Evolutionary conservation across 2,888 invertebrate genomes (phyloP), one percentile per base, ranked within the genome.

Genomic region (Diplolepis rosae): DNA sequence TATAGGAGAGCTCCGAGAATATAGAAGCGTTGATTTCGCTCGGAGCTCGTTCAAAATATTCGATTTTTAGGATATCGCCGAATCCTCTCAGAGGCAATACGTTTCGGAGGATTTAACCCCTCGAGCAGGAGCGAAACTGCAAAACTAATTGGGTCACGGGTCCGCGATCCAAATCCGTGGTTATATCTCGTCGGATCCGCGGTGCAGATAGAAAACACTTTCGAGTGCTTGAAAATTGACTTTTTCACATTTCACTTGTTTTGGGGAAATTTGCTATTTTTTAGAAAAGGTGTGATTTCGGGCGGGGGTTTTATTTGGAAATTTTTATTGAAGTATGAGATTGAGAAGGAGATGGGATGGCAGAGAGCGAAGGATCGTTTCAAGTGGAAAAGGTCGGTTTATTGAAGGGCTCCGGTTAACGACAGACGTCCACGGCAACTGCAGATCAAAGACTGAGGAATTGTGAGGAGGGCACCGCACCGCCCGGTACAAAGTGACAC

Each of bases 401-500:
- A 27, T 51, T n/a, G 27, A n/a, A 27, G 51, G n/a, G 27, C 15
- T 51, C n/a, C 2, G 6, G n/a, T 5, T n/a, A 6, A 9, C 15
- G 13, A 65, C 66, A 51, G 79, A 75, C 80, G 76, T 68, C 79
- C 82, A 77, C 82, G 73, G 39, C 76, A 77, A 75, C 78, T 80
- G 82, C 84, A 82, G 80, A 80, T 83, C 80, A 82, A 79, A 84
- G 84, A 86, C 86, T 85, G 83, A 82, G 82, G 81, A 6, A 13
- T n/a, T 18, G 15, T 45, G 45, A 45, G 45, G 45, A 72, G 74
- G 78, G 82, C 84, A 83, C 80, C 84, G 85, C 85, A 85, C 85
- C 85, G 85, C 85, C 87, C 87, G 85, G 85, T 84, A 84, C 87
- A 69, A 81, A 87, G 83, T 86, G 85, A 85, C 84, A 87, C 86